Conservation (phyloP, 1,140 invertebrate species). For the Saccostrea echinata region DNA sequence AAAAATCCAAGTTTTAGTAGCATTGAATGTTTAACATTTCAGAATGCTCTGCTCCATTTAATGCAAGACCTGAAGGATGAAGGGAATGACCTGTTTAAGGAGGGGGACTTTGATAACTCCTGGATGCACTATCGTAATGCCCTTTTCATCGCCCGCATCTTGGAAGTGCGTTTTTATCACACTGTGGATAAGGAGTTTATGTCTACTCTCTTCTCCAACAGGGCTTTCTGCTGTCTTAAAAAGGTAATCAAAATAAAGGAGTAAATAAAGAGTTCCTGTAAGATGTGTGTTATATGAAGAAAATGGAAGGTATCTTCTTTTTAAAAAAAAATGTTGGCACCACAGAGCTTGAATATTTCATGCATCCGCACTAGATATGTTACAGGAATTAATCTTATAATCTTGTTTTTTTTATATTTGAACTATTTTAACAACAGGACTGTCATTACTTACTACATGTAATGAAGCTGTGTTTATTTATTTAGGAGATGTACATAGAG, state of each 20-base stretch:
- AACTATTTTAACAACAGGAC: not conserved
- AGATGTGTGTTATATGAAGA: too few relatives aligned
- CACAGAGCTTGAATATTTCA: too few relatives aligned
- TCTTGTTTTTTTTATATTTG: too few relatives aligned
- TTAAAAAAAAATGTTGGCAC: too few relatives aligned
- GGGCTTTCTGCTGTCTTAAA: conserved; percentile 69
- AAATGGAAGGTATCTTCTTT: too few relatives aligned
- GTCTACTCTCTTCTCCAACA: conserved; percentile 69
- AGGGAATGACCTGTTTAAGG: conserved; percentile 70
- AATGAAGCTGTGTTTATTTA: not conserved
- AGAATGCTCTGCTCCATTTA: conserved; percentile 62
- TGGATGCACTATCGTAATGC: conserved; percentile 69
- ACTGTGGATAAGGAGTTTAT: conserved; percentile 67
- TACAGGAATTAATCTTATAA: too few relatives aligned
- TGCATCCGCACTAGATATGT: too few relatives aligned
- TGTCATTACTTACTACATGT: not conserved
- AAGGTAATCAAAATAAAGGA: conserved; percentile 56
- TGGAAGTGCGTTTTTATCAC: conserved; percentile 67
- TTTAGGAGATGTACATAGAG: conserved; percentile 71
- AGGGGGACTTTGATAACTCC: conserved; percentile 62
- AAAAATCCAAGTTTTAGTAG: not conserved
- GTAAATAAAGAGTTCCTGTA: too few relatives aligned
- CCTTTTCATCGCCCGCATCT: conserved; percentile 63
- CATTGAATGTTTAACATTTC: conserved; percentile 38
- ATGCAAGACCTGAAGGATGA: conserved; percentile 74